These are phyloP conservation scores for Sweltsa coloradensis DNA, from an alignment of 1,140 invertebrate species.

Conservation along the genomic window DNA sequence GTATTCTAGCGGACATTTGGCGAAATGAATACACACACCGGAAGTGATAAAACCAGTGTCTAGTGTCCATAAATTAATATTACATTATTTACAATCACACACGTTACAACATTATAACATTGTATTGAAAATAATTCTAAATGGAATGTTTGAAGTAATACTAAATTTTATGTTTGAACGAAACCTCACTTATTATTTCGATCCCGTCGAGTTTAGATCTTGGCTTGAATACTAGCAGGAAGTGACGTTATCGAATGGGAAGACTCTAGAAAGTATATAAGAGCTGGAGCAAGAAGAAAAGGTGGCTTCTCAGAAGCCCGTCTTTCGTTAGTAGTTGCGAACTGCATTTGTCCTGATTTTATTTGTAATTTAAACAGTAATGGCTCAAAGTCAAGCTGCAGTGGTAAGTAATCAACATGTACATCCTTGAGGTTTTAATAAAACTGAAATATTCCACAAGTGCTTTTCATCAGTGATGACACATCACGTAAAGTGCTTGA, in stretches of 20 bases:
- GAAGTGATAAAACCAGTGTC: too few species aligned
- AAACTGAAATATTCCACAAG: conserved; percentile 8
- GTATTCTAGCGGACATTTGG: too few species aligned
- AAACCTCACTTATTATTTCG: too few species aligned
- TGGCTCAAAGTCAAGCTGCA: conserved; percentile 39
- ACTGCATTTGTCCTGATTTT: conserved; percentile 16
- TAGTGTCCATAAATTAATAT: too few species aligned
- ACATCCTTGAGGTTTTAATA: neutral
- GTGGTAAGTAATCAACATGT: conserved; percentile 33
- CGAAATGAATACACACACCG: too few species aligned
- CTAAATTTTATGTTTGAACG: too few species aligned
- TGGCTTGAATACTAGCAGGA: neutral
- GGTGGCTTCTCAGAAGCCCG: conserved; percentile 19
- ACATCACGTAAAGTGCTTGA: neutral
- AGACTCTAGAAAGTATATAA: conserved; percentile 29
- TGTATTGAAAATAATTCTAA: too few species aligned
- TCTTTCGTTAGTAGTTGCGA: conserved; percentile 16
- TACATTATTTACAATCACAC: too few species aligned
- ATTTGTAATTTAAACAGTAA: conserved; percentile 21
- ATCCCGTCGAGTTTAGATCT: too few species aligned
- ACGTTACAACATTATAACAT: too few species aligned
- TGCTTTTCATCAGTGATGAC: conserved; percentile 9
- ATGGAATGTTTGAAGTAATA: too few species aligned
- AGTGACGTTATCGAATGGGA: conserved; percentile 10
- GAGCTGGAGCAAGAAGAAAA: conserved; percentile 23